Percentiles rank a stretch among this genome's conserved stretches.
Evolutionary conservation across 2,888 invertebrate species (phyloP).

Genomic region (Agrotis clavis): DNA sequence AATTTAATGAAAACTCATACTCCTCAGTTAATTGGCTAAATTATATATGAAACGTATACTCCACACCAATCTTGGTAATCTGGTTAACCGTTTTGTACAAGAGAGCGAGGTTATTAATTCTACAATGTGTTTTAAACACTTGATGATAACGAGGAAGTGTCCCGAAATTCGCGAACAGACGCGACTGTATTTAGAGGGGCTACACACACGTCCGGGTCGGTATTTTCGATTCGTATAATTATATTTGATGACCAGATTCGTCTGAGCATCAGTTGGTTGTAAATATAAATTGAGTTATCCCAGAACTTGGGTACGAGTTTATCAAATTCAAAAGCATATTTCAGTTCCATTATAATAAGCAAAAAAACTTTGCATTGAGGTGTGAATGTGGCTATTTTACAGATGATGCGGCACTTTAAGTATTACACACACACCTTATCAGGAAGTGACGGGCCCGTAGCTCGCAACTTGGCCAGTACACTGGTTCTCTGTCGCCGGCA

Average conservation of each 20-base stretch:
- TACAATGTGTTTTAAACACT: conserved; percentile 44
- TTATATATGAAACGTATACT: conserved; percentile 24
- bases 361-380: too few species aligned
- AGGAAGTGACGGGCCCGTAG: too few species aligned
- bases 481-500: too few species aligned
- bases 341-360: too few species aligned
- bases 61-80: conserved; percentile 36
- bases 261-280: too few species aligned
- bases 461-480: too few species aligned
- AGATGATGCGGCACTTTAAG: too few species aligned
- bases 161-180: conserved; percentile 26
- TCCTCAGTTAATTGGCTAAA: conserved; percentile 19
- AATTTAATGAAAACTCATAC: conserved; percentile 31
- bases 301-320: too few species aligned
- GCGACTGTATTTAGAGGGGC: conserved; percentile 37
- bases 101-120: conserved; percentile 48
- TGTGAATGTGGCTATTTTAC: too few species aligned
- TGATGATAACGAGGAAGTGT: conserved; percentile 51
- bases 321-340: too few species aligned
- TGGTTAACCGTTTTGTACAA: conserved; percentile 23
- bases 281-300: too few species aligned
- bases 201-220: neutral
- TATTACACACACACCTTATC: too few species aligned
- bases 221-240: neutral
- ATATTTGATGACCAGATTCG: neutral